phyloP scores from a whole-genome alignment of 2,797 vertebrate species.

The Pachyuromys duprasi region DNA sequence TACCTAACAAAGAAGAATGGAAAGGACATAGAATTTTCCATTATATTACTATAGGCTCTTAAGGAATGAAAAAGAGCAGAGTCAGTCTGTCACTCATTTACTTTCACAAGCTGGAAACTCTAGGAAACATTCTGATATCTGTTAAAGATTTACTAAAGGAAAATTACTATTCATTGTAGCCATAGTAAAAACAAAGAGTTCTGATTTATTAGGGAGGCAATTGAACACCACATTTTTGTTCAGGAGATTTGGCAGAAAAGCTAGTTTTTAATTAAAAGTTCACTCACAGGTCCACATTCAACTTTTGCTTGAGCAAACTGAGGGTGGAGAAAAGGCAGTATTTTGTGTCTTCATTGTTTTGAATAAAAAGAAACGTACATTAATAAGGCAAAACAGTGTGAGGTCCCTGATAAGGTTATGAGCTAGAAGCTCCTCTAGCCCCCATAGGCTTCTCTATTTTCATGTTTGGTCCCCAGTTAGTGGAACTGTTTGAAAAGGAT shows the following conservation, averaged over 20 bases:
- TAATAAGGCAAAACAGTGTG: neutral
- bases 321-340: neutral
- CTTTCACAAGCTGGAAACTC: neutral
- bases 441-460: too few species aligned
- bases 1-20: neutral
- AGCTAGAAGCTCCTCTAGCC: neutral
- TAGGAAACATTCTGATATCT: neutral
- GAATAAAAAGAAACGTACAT: conserved; percentile 10
- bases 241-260: neutral
- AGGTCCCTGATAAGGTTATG: neutral
- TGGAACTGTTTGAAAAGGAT: neutral
- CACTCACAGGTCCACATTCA: neutral
- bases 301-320: conserved; percentile 1
- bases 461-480: neutral
- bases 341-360: neutral
- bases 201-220: neutral
- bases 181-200: neutral
- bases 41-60: neutral
- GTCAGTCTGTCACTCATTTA: neutral
- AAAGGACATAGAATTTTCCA: neutral
- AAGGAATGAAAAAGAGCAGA: neutral
- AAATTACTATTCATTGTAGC: neutral
- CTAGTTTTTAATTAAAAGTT: neutral
- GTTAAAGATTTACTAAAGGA: neutral
- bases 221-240: neutral